Percentiles rank a stretch among this genome's conserved stretches.
Evolutionary conservation across 2,888 invertebrate genomes (phyloP).

Genomic region (Lochmaea crataegi): DNA sequence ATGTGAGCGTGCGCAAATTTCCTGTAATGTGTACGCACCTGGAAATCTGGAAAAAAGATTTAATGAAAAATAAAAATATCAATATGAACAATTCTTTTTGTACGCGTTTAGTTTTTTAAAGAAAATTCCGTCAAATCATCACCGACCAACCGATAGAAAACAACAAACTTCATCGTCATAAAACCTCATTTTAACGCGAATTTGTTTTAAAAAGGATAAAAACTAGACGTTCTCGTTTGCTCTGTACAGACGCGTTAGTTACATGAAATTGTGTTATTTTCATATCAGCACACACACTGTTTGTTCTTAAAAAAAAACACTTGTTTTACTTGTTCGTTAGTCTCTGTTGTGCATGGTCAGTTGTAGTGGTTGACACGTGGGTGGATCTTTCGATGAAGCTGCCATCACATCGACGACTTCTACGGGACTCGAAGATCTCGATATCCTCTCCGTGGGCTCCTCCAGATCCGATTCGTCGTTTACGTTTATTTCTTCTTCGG

Average conservation of each 20-base stretch:
- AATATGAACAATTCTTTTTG: not conserved
- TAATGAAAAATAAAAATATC: not conserved
- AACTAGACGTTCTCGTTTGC: no score
- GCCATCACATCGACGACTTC: slow-evolving; percentile 64
- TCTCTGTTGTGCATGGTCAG: slow-evolving; percentile 79
- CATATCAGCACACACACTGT: not conserved
- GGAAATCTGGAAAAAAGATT: no score
- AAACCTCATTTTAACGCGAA: no score
- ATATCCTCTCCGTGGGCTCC: slow-evolving; percentile 63
- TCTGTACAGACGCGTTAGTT: no score
- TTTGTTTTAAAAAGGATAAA: no score
- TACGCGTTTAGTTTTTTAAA: no score
- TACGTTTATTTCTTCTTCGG: slow-evolving; percentile 87
- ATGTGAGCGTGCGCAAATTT: no score
- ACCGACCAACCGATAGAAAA: no score
- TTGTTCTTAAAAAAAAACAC: slow-evolving; percentile 10
- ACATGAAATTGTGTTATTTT: no score
- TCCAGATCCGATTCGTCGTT: slow-evolving; percentile 82
- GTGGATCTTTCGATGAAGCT: slow-evolving; percentile 51
- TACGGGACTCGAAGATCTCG: slow-evolving; percentile 67
- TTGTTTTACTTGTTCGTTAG: slow-evolving; percentile 43
- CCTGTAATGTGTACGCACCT: not conserved
- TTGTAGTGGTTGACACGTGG: slow-evolving; percentile 73
- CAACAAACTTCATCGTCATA: no score
- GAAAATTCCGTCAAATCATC: no score